Percentiles rank a stretch among this genome's conserved stretches.
These are phyloP conservation scores for Orchestia grillus DNA, from an alignment of 1,140 invertebrate genomes.

Conservation along the genomic window DNA sequence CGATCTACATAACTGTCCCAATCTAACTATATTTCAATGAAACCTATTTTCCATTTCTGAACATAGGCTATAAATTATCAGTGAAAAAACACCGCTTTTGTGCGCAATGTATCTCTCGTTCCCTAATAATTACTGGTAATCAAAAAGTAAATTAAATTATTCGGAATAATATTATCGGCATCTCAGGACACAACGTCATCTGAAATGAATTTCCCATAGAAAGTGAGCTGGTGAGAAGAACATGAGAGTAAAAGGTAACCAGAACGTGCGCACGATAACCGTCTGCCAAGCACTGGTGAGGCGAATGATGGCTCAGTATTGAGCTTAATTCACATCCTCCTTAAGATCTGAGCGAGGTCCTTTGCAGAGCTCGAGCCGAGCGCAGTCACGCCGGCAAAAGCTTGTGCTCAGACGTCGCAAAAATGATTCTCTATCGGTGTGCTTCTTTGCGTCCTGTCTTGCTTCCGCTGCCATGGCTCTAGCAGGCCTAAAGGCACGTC, in stretches of 20 bases:
- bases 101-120: no score
- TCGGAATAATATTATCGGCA: no score
- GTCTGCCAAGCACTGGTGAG: neutral
- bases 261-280: neutral
- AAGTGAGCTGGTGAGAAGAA: no score
- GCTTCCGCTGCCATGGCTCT: neutral
- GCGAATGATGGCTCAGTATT: neutral
- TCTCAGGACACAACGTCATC: no score
- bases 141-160: no score
- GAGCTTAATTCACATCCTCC: neutral
- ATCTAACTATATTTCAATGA: no score
- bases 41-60: no score
- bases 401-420: neutral
- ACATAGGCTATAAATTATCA: no score
- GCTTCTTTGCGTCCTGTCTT: neutral
- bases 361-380: neutral
- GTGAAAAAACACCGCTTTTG: no score
- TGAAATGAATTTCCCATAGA: no score
- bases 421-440: neutral
- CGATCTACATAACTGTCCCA: no score
- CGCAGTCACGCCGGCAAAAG: neutral
- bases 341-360: neutral
- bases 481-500: neutral
- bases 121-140: no score
- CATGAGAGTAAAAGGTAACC: neutral